A percentile compares a stretch with the other conserved stretches of the same genome.
Conservation (phyloP, 2,113 vertebrate species). For the Poicephalus gulielmi region DNA sequence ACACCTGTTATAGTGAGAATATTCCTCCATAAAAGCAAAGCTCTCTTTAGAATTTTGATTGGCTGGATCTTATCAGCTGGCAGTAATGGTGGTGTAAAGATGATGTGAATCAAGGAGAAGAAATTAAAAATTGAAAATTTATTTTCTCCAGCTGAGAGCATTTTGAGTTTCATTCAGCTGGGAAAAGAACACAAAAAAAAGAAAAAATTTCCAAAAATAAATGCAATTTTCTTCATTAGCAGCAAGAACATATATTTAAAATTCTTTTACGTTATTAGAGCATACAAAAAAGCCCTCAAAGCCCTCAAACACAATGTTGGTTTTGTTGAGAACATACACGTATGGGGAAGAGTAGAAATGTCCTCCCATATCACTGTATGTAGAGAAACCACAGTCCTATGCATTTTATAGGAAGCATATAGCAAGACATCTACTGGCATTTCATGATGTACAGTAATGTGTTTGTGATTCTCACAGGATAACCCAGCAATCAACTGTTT, state of each 20-base stretch:
- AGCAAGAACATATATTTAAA: background rate
- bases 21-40: background rate
- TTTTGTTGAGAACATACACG: background rate
- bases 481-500: background rate
- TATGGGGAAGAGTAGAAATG: background rate
- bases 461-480: background rate
- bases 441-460: background rate
- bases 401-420: background rate
- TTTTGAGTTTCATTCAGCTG: background rate
- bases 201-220: background rate
- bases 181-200: background rate
- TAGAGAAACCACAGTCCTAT: background rate
- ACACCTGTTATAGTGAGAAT: background rate
- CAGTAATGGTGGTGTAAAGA: background rate
- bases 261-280: background rate
- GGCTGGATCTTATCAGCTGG: background rate
- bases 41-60: background rate
- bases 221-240: background rate
- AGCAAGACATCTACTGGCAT: background rate
- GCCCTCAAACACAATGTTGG: background rate
- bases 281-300: background rate
- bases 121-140: background rate
- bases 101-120: background rate
- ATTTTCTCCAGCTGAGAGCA: background rate
- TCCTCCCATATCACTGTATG: background rate